A percentile compares a stretch with the other conserved stretches of the same genome.
Conservation (phyloP, 2,113 vertebrate species). For the Coryphaenoides rupestris region DNA sequence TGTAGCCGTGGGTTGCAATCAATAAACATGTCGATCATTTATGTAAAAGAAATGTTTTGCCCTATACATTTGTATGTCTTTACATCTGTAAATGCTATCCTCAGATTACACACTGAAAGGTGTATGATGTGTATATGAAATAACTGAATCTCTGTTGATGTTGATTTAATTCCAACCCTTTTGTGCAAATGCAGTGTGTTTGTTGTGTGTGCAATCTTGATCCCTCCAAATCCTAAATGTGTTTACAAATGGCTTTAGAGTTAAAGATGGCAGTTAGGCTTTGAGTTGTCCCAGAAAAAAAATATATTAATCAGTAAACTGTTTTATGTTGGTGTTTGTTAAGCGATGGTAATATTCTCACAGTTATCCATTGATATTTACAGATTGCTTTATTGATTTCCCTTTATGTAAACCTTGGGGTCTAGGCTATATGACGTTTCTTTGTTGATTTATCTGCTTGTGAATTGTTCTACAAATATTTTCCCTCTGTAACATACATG, state of each 20-base stretch:
- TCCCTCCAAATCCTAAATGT: constrained; percentile 43
- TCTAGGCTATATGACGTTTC: constrained; percentile 23
- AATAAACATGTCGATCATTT: constrained; percentile 5
- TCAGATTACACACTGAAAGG: constrained; percentile 18
- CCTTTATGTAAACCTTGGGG: constrained; percentile 48
- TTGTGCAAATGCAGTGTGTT: constrained; percentile 67
- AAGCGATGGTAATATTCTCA: constrained; percentile 33
- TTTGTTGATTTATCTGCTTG: constrained; percentile 49
- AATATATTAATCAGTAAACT: constrained; percentile 40
- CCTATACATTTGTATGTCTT: constrained; percentile 22
- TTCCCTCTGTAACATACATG: constrained; percentile 53
- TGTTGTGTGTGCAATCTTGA: constrained; percentile 57
- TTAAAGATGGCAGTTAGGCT: constrained; percentile 52
- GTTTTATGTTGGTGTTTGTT: constrained; percentile 62
- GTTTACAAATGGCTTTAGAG: constrained; percentile 55
- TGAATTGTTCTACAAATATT: constrained; percentile 35
- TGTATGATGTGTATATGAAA: constrained; percentile 55
- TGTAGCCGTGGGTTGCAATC: not conserved
- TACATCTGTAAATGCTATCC: constrained; percentile 54
- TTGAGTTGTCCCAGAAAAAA: constrained; percentile 39
- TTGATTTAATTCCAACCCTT: constrained; percentile 60
- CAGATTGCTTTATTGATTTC: constrained; percentile 35
- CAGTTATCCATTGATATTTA: constrained; percentile 43
- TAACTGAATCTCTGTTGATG: constrained; percentile 39
- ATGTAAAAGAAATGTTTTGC: constrained; percentile 17